Evolutionary conservation across 2,113 vertebrate genomes (phyloP).

Genomic region (Globicephala melas): DNA sequence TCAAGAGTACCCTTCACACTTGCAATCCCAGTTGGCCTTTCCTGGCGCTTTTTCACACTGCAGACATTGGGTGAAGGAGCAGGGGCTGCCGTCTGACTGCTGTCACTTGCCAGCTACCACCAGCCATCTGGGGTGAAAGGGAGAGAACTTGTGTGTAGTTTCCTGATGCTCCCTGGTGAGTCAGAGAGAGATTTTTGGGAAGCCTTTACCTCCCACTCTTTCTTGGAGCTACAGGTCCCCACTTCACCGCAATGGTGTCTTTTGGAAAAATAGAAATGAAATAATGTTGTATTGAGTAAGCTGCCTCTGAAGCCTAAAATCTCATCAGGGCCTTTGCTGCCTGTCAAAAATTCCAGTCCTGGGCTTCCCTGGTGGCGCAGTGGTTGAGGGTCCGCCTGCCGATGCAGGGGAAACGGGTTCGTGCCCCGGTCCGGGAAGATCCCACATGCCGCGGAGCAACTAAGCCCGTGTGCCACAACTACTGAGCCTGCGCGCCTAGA

Average conservation of each 20-base stretch:
- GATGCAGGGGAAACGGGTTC: too few species aligned
- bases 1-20: not conserved
- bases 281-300: not conserved
- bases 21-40: not conserved
- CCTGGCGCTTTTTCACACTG: not conserved
- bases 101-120: too few species aligned
- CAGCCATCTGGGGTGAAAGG: not conserved
- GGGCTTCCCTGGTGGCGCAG: too few species aligned
- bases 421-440: too few species aligned
- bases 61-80: not conserved
- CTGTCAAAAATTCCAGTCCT: not conserved
- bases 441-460: too few species aligned
- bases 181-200: not conserved
- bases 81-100: not conserved
- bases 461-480: too few species aligned
- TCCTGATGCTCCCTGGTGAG: not conserved
- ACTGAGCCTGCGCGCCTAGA: too few species aligned
- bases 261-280: not conserved
- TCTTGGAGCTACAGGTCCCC: not conserved
- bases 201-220: not conserved
- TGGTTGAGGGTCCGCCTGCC: too few species aligned
- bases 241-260: not conserved
- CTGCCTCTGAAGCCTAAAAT: not conserved
- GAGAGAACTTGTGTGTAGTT: not conserved
- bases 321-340: not conserved